Base-by-base conservation (phyloP, 30 jellyfish, hydroid and myxozoan genomes). In the Aurelia aurita region DNA sequence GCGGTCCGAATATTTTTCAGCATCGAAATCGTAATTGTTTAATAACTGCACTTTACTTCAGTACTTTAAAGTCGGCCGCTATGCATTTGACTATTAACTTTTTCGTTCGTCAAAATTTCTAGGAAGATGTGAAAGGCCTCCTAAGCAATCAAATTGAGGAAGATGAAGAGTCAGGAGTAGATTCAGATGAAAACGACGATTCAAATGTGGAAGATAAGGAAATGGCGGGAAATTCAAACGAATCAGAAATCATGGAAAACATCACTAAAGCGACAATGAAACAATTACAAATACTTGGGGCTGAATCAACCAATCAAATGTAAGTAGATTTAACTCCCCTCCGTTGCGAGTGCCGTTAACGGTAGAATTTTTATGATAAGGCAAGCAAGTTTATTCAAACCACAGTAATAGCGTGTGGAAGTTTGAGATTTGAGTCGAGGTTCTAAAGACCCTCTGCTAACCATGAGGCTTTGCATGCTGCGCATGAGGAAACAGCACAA, bases 61-160 rank as follows among this genome's bases (percentile, higher is more conserved):
- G n/a, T n/a, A n/a, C n/a, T n/a, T 47, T 47, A 16, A 47, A 47
- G 16, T 47, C 14, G 10, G 10, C 67, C 11, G 0, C 10, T 19
- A 14, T 55, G 14, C 9, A 14, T 53, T 9, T 9, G 66, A n/a
- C 16, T 10, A 22, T 58, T 59, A 8, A 58, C 16, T 58, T 3
- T 27, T 18, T 23, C 22, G 18, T n/a, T 16, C n/a, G 66, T 14
- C 55, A 16, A 43, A 21, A 27, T 13, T 28, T 53, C 3, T 60
- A 90, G 97, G 96, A 67, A 7, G 92, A 84, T 47, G 95, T 90
- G 54, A 83, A 90, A 62, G 89, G 59, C 45, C 63, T 90, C 59
- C 84, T 90, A 14, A 68, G 71, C 71, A 95, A 90, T 46, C 97
- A 90, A 32, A 10, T 15, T n/a, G 88, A 63, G 2, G 72, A 63